Base-by-base conservation (phyloP, 2,888 invertebrate species). In the Homarus gammarus region DNA sequence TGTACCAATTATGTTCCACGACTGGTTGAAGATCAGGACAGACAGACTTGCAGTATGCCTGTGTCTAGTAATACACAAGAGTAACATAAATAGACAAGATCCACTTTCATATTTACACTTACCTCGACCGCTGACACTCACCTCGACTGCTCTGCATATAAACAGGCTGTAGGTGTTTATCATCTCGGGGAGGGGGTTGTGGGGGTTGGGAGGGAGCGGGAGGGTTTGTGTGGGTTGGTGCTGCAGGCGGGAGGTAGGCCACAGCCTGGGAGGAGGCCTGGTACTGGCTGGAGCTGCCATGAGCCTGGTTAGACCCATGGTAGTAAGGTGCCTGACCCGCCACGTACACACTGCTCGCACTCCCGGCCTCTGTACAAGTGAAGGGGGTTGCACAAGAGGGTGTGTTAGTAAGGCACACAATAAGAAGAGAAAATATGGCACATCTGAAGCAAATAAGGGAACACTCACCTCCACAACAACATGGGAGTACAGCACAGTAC, bases 241-340 rank as follows among this genome's bases (percentile, higher is more conserved):
- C 73, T 22, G 87, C 84, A 33, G 90, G 87, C 5, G 90, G 90
- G 31, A 87, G 84, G 51, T 87, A 87, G 5, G 87, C 84, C 27
- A 86, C 87, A 61, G 84, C 84, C 51, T 90, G 90, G 36, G 90
- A 73, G 33, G 56, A 49, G n/a, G 81, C 38, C 85, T 84, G 89
- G 82, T 89, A 89, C 73, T 89, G 89, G 38, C 78, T 40, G 56
- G 87, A 78, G 51, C 68, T 78, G 78, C 87, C 72, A 64, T 90
- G 87, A 18, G 86, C 75, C 77, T 90, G 90, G 1, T 82, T 79
- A 12, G 84, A 70, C 31, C 87, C 87, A 78, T 90, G 90, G 75
- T 90, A 90, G 79, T 90, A 90, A n/a, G 90, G 84, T 22, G 77
- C 33, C 72, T 90, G 87, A 31, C 87, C 79, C 27, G 87, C 87